phyloP scores from a whole-genome alignment of 2,113 vertebrate genomes.

The Lagenorhynchus albirostris region DNA sequence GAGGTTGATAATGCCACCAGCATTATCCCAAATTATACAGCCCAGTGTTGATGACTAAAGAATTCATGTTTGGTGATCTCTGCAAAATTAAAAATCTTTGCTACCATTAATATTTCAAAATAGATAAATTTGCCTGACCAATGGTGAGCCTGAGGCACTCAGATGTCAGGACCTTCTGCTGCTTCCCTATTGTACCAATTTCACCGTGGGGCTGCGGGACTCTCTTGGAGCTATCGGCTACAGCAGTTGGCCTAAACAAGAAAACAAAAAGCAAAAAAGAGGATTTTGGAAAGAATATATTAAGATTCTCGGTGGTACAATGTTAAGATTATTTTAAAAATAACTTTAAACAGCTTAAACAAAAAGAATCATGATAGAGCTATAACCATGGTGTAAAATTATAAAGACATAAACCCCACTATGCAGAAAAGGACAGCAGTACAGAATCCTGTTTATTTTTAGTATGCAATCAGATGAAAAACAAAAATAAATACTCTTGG shows the following conservation, averaged over 20 bases:
- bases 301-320: neutral
- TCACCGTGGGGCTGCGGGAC: too few species aligned
- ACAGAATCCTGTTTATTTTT: neutral
- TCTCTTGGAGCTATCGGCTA: neutral
- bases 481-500: neutral
- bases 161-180: neutral
- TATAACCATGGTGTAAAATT: neutral
- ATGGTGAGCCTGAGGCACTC: neutral
- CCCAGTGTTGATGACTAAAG: neutral
- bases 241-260: neutral
- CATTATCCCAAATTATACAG: neutral
- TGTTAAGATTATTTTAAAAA: neutral
- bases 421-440: neutral
- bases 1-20: neutral
- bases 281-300: neutral
- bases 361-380: neutral
- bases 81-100: neutral
- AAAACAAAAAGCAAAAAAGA: neutral
- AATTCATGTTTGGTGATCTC: neutral
- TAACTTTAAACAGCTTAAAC: neutral
- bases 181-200: neutral
- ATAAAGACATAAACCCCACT: neutral
- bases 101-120: neutral
- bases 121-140: neutral
- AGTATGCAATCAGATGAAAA: neutral